Base-by-base conservation (phyloP, 2,113 vertebrate genomes). In the Nematolebias whitei region DNA sequence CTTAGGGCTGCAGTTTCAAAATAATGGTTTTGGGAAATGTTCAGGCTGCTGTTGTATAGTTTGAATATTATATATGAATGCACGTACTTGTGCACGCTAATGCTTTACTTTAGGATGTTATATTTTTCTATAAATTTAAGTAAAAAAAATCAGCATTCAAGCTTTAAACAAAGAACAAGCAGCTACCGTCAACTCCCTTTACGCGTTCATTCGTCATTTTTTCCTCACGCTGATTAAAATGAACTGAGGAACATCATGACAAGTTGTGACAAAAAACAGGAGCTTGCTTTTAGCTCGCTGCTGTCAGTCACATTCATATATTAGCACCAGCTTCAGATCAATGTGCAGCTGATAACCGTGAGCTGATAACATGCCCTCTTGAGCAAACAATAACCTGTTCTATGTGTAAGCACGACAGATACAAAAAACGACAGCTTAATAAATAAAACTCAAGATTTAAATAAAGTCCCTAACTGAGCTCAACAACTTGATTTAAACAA, bases 241-340 rank as follows among this genome's bases (percentile, higher is more conserved):
- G n/a, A n/a, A 29, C 12, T 39, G 9, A 39, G 10, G 12, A 63
- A 41, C 12, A 32, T 41, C 9, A 15, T 22, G 40, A n/a, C 57
- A 40, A 57, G 22, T 29, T 20, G 6, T 54, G 24, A 11, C 58
- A 44, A 61, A 52, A 49, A 24, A 58, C 45, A 51, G 26, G 19
- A 13, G 38, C 35, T 47, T 61, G 47, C 50, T 70, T 57, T 62
- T 47, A 26, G 40, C 54, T 44, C 45, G 20, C 14, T 39, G 52
- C 41, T 43, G 43, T 54, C 43, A 20, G 43, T 68, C 68, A 68
- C 7, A 44, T 60, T 71, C n/a, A 68, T 26, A 63, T 54, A 15
- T 54, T 20, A 59, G 38, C n/a, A 14, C 20, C 41, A 29, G 35
- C 14, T 26, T 24, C 1, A 12, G 41, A 57, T 56, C 71, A 62